phyloP scores from a whole-genome alignment of 2,113 vertebrate genomes.

The Pogona vitticeps region DNA sequence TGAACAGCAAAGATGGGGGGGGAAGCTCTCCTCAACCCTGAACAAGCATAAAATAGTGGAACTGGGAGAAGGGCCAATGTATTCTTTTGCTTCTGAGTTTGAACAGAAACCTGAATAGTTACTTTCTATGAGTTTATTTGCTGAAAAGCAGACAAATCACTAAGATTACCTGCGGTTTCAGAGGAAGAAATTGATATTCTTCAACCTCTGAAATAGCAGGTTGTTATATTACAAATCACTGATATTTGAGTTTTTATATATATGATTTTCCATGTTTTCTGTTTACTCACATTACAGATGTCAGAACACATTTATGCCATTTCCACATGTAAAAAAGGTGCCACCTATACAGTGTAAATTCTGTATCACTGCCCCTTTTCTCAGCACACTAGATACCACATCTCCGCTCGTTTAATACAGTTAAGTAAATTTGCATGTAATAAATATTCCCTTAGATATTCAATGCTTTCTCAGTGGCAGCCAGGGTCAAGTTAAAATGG shows the following conservation, averaged over 20 bases:
- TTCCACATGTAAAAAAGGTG: too few species aligned
- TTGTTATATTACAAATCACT: neutral
- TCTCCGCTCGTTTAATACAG: neutral
- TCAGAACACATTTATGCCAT: neutral
- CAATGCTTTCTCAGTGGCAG: neutral
- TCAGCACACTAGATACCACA: neutral
- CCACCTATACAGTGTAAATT: neutral
- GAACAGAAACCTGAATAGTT: neutral
- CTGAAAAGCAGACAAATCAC: neutral
- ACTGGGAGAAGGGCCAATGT: neutral
- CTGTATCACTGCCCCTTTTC: neutral
- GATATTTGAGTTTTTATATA: neutral
- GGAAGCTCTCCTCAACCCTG: neutral
- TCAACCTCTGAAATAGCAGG: neutral
- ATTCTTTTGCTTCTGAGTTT: neutral
- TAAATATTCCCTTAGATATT: neutral
- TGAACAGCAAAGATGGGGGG: neutral
- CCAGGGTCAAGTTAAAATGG: neutral
- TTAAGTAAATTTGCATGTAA: neutral
- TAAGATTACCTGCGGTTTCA: neutral
- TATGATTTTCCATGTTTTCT: neutral
- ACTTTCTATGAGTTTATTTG: neutral
- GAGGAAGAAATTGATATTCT: neutral
- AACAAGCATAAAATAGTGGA: neutral
- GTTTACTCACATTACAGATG: neutral